These are phyloP conservation scores for Isaurus tuberculatus DNA, from an alignment of 92 coral and sea anemone species.

Conservation along the genomic window DNA sequence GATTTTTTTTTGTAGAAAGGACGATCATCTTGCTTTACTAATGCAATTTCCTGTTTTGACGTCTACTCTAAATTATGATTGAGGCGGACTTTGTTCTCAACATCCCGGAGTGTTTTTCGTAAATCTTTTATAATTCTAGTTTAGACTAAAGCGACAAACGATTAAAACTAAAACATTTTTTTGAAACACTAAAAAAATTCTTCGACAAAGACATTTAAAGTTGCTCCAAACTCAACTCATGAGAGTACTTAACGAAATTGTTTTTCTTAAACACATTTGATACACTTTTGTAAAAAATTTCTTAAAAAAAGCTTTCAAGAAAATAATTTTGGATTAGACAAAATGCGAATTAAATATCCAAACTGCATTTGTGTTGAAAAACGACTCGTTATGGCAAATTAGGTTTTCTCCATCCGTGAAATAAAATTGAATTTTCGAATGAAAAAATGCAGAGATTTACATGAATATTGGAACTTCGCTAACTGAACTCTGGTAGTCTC, in stretches of 20 bases:
- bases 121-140: not conserved
- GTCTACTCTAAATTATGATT: not conserved
- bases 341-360: no score
- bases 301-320: not conserved
- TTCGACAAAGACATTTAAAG: not conserved
- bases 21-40: constrained; percentile 4
- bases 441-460: no score
- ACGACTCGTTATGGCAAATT: no score
- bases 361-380: no score
- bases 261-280: not conserved
- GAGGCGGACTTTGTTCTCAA: not conserved
- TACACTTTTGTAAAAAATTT: not conserved
- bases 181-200: not conserved
- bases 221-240: not conserved
- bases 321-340: no score
- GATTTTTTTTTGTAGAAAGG: not conserved
- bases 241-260: not conserved
- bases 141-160: not conserved
- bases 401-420: no score
- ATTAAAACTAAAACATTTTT: not conserved
- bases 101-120: not conserved
- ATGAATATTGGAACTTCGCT: no score
- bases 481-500: no score
- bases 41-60: constrained; percentile 5
- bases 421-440: no score